Evolutionary conservation across 2,797 vertebrate species (phyloP), one percentile per base, ranked within the genome.

Genomic region (Hozukius guyotensis): DNA sequence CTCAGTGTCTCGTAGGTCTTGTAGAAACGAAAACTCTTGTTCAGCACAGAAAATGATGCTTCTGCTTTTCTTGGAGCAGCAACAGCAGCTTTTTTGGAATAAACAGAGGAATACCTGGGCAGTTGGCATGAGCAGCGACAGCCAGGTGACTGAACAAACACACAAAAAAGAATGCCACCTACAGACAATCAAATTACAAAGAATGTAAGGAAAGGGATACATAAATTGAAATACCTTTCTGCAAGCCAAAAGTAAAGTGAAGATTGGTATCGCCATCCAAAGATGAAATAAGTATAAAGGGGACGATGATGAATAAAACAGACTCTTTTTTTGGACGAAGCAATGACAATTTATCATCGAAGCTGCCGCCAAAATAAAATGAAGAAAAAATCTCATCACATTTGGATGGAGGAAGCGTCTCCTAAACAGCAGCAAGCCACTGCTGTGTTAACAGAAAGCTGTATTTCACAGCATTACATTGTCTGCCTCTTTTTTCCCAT

Each of bases 251-350:
- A 8, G 18, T 31, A 27, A 64, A 74, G 56, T 31, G 68, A 34
- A 49, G 57, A 52, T 31, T 42, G 12, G 5, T 31, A 4, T 29
- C 61, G 59, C 34, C 42, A 42, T 76, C 55, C 12, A 32, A 57
- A 77, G 70, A 80, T 62, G 63, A 81, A 83, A 88, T 87, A 70
- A 52, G 38, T 60, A 84, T 82, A 59, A 87, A 75, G 57, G 29
- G 56, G 52, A 66, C 36, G 67, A 7, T 34, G 46, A 77, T 8
- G 36, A 83, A 67, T 61, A 74, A 75, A 77, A 77, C 36, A 56
- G 68, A 67, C 55, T 25, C 8, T n/a, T 70, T n/a, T 70, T 84
- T 62, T 66, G 59, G 69, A 85, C 76, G 80, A 82, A 72, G 81
- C 34, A 52, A 75, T 65, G 36, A 82, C 74, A 46, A 86, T 85